Evolutionary conservation across 2,113 vertebrate genomes (phyloP), one percentile per base, ranked within the genome.

Genomic region (Colius striatus): DNA sequence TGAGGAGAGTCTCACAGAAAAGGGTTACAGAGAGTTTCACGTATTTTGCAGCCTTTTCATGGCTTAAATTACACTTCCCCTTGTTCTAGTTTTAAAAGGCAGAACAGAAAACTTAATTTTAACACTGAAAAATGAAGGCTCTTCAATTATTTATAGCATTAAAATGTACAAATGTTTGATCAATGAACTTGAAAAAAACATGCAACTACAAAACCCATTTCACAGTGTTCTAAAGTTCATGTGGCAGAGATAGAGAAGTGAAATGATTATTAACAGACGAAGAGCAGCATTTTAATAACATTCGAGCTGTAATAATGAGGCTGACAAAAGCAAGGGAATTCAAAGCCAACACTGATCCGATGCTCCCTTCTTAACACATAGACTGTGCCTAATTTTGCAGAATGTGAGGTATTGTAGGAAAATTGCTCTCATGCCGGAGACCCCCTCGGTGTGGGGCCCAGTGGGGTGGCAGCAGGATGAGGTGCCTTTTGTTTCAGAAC

Each of bases 91-190:
- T 96, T 94, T 96, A 96, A 97, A 97, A 97, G 96, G 84, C 94
- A 97, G 97, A 97, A 95, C 93, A 96, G 95, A 97, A 97, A 97
- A 96, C 84, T 97, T 97, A 97, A 97, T 97, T 97, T 97, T 95
- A 97, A 95, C 95, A 93, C 82, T 80, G 96, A 88, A 94, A 96
- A 96, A 97, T 91, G 96, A 97, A 97, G 90, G 95, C 96, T 97
- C 74, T 97, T 97, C 96, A 97, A 97, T 97, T 97, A 97, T 97
- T 97, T 97, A 97, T 97, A 96, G 89, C 96, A 95, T 97, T 97
- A 97, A 97, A 97, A 97, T 97, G 95, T 97, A 97, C 96, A 97
- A 97, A 97, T 97, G 96, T 96, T 97, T 97, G 97, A 97, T 97
- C 96, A 97, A 97, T 97, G 96, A 96, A 97, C 96, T 97, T 97